These are phyloP conservation scores for Drosophila meridiana DNA, from an alignment of 2,888 invertebrate species.

Conservation along the genomic window DNA sequence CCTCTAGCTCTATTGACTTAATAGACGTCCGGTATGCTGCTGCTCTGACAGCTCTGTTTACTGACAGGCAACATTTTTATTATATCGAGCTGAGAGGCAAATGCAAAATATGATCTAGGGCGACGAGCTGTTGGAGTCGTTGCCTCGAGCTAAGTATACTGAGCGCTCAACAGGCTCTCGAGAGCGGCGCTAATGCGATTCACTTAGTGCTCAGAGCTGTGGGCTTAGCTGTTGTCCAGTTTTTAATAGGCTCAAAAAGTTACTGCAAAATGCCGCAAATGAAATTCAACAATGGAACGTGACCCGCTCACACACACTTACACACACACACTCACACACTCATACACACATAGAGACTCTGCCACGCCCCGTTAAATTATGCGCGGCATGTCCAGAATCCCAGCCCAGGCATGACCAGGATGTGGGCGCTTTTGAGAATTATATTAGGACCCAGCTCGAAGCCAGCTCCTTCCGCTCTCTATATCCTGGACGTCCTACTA, in stretches of 20 bases:
- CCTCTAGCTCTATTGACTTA: conserved; percentile 21
- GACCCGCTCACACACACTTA: conserved; percentile 38
- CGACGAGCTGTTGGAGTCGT: background rate
- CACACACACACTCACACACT: conserved; percentile 10
- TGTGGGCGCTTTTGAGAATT: conserved; percentile 16
- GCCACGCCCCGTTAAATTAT: conserved; percentile 39
- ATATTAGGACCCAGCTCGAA: background rate
- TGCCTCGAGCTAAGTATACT: conserved; percentile 5
- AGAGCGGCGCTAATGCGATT: conserved; percentile 53
- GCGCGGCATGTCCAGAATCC: conserved; percentile 35
- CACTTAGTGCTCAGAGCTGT: conserved; percentile 22
- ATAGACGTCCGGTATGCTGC: conserved; percentile 18
- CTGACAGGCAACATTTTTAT: conserved; percentile 25
- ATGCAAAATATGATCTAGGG: conserved; percentile 21
- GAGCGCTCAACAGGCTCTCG: conserved; percentile 27
- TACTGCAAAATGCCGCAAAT: conserved; percentile 23
- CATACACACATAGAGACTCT: background rate
- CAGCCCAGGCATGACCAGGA: conserved; percentile 29
- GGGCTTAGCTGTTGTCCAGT: background rate
- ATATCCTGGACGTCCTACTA: background rate
- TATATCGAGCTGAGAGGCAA: conserved; percentile 13
- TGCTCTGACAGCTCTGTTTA: conserved; percentile 23
- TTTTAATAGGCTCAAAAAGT: conserved; percentile 36
- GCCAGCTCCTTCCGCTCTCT: background rate
- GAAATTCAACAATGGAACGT: conserved; percentile 46